Base-by-base conservation (phyloP, 2,888 invertebrate genomes). In the Agrotis segetum region DNA sequence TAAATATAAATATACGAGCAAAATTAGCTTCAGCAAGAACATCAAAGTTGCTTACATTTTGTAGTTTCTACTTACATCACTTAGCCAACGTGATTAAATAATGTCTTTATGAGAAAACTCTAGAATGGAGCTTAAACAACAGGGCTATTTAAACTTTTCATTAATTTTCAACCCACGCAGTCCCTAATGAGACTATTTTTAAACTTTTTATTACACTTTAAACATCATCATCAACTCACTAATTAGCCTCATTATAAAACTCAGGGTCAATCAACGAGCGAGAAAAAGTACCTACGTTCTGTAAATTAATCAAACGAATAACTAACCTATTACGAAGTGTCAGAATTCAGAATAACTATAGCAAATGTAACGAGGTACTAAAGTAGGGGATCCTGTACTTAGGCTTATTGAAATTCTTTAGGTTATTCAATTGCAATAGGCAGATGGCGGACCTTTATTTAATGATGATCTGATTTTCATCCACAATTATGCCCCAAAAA, bases 241-340 rank as follows among this genome's bases (percentile, higher is more conserved):
- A 76, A 50, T 76, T 76, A n/a, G 17, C 49, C 29, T 56, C 49
- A 72, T 67, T 58, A 68, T 24, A 19, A 13, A 24, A 5, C 46
- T 44, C 55, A 50, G 29, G 67, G 76, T 56, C n/a, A n/a, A 16
- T 49, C 4, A 44, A 40, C 13, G 19, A 67, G n/a, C n/a, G 55
- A 16, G 21, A 1, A 24, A 56, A 24, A 0, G 50, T 9, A n/a
- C n/a, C 21, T 49, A 49, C 14, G 6, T 24, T 58, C 11, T 1
- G 2, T 58, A 46, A 50, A 58, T 50, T 68, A 5, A 14, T 34
- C 6, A 24, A 19, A 40, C 29, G 0, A 47, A 53, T 17, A n/a
- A 5, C 16, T 21, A 19, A 3, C 19, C 0, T 44, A 59, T 52
- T 21, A 63, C 7, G 13, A 13, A 34, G 16, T 16, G 49, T 16